A percentile compares a stretch with the other conserved stretches of the same genome.
Evolutionary conservation across 2,888 invertebrate species (phyloP).

Genomic region (Pilophorus perplexus): DNA sequence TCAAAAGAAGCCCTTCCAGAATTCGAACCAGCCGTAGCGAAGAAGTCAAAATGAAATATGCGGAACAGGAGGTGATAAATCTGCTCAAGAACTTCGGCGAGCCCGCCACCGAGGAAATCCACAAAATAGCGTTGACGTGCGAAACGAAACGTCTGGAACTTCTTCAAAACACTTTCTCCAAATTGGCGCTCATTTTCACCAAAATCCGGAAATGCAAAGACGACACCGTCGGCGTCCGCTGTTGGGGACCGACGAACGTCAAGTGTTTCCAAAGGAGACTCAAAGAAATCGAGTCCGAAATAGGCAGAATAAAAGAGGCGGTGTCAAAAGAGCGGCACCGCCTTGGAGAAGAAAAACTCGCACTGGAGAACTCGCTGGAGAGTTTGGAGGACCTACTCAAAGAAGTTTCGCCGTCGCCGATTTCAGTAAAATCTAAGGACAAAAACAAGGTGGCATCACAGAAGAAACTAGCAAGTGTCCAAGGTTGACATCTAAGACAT

Average conservation of each 20-base stretch:
- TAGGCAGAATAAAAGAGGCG: constrained; percentile 7
- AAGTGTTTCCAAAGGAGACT: constrained; percentile 29
- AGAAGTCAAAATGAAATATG: constrained; percentile 28
- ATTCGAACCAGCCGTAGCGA: constrained; percentile 11
- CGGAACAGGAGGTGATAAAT: constrained; percentile 27
- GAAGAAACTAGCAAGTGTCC: too few relatives aligned
- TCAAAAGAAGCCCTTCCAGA: background rate
- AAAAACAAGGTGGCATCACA: background rate
- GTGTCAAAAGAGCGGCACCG: background rate
- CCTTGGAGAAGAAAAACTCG: constrained; percentile 1
- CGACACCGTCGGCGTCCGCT: background rate
- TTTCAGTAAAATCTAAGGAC: background rate
- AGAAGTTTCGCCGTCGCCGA: constrained; percentile 4
- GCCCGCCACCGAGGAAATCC: constrained; percentile 16
- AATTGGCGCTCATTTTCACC: background rate
- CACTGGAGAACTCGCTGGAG: background rate
- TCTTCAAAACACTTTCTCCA: background rate
- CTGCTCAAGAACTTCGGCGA: constrained; percentile 28
- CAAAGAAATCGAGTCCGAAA: constrained; percentile 19
- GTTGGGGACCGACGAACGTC: background rate
- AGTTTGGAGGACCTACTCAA: constrained; percentile 13
- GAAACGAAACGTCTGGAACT: constrained; percentile 14
- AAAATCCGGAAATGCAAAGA: constrained; percentile 35
- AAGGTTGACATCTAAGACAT: too few relatives aligned
- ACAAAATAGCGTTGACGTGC: constrained; percentile 10